Base-by-base conservation (phyloP, 2,888 invertebrate genomes). In the Dolichomitus sp. region DNA sequence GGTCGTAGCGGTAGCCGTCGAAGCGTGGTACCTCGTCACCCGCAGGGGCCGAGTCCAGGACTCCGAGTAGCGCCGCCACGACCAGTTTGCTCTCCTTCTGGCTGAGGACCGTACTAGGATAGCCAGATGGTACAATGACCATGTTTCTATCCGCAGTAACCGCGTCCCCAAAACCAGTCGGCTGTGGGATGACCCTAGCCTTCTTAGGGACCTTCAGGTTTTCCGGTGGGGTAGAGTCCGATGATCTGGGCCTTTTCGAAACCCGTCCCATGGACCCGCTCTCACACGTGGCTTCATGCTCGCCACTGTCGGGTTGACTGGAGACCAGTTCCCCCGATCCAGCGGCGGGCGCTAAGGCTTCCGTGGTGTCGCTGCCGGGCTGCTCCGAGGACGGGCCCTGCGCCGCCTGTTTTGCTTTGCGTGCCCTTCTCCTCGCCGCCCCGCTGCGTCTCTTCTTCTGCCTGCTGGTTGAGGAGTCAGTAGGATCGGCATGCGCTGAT, bases 1-100 rank as follows among this genome's bases (percentile, higher is more conserved):
- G 59, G 19, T 81, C 66, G 27, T 27, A 57, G 4, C 66, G 33
- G 66, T 9, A 14, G 12, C 78, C 77, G n/a, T 81, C 72, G 57
- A 78, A 78, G 66, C 72, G 33, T 1, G 23, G 23, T 23, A 2
- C 23, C 2, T 23, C 23, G 23, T 23, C 23, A 1, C 23, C 23
- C 23, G 2, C 2, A 23, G 23, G 23, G 23, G 23, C 2, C 23
- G 23, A 23, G 23, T 23, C 23, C 23, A 23, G 2, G 23, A 23
- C 23, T 2, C 2, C 23, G 23, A 23, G 23, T 23, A 23, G 23
- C 23, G 23, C 23, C 23, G 23, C 23, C 23, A 23, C 23, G 23
- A 23, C 23, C 23, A 23, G 23, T 23, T 23, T 2, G 23, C 23
- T 2, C 23, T 23, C 23, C 1, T 23, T 23, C 23, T 23, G 23